Evolutionary conservation across 2,888 invertebrate species (phyloP).

Genomic region (Platynereis dumerilii): DNA sequence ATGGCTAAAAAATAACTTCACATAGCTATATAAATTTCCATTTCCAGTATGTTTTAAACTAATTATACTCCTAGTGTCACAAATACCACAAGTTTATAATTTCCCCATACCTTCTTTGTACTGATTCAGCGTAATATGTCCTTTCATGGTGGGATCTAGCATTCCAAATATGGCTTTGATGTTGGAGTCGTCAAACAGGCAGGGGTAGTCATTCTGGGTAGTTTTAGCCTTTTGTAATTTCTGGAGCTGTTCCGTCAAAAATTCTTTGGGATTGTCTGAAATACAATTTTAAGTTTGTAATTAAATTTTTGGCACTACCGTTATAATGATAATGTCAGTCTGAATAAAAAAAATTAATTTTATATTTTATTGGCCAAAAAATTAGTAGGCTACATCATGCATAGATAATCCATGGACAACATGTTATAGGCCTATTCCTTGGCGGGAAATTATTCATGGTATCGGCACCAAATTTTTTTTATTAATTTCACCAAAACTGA

Average conservation of each 20-base stretch:
- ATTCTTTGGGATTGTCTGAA: conserved; percentile 57
- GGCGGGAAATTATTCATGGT: too few relatives aligned
- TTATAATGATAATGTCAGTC: background rate
- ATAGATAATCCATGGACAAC: background rate
- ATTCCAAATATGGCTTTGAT: conserved; percentile 59
- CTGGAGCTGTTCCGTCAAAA: conserved; percentile 55
- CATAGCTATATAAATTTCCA: too few relatives aligned
- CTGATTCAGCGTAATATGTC: conserved; percentile 53
- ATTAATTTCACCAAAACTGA: too few relatives aligned
- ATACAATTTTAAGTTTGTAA: conserved; percentile 18
- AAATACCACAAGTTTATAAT: too few relatives aligned
- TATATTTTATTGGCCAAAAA: background rate
- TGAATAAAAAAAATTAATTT: background rate
- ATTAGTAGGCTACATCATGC: background rate
- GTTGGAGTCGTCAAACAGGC: conserved; percentile 59
- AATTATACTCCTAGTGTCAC: too few relatives aligned
- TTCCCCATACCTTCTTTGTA: conserved; percentile 58
- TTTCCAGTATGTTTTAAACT: too few relatives aligned
- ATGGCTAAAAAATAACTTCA: background rate
- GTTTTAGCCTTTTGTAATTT: conserved; percentile 50
- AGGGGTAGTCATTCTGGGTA: conserved; percentile 49
- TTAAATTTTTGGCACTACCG: background rate
- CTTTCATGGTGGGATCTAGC: conserved; percentile 58
- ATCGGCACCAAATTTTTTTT: too few relatives aligned
- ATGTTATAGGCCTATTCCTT: too few relatives aligned